Percentiles rank a stretch among this genome's conserved stretches.
phyloP scores from a whole-genome alignment of 2,888 invertebrate genomes.

The Eristalis arbustorum region DNA sequence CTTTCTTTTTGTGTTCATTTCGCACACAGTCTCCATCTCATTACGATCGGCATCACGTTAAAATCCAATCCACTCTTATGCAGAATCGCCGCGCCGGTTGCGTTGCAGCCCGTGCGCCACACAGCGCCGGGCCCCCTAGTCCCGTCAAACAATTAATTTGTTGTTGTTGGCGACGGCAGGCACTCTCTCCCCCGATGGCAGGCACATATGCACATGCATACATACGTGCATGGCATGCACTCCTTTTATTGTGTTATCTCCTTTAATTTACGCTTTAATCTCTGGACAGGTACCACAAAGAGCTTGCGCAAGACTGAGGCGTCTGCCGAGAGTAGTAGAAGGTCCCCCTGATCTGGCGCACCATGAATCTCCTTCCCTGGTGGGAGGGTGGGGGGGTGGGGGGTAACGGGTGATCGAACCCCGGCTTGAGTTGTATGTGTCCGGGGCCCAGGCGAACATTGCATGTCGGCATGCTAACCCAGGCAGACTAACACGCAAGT shows the following conservation, averaged over 20 bases:
- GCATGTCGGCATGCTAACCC: constrained; percentile 62
- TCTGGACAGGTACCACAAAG: constrained; percentile 58
- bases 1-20: constrained; percentile 12
- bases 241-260: constrained; percentile 65
- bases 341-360: no score
- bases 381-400: no score
- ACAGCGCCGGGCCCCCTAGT: not conserved
- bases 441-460: constrained; percentile 14
- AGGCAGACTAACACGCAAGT: constrained; percentile 50
- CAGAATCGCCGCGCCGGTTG: not conserved
- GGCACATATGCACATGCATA: not conserved
- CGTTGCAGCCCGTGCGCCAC: not conserved
- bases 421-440: constrained; percentile 24
- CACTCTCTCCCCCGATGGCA: not conserved
- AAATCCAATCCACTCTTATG: constrained; percentile 26
- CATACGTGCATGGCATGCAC: constrained; percentile 40
- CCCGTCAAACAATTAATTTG: constrained; percentile 11
- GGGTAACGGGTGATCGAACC: not conserved
- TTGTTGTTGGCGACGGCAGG: not conserved
- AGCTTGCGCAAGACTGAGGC: constrained; percentile 41
- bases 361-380: not conserved
- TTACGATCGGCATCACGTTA: constrained; percentile 42
- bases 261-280: constrained; percentile 67
- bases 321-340: constrained; percentile 16
- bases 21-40: constrained; percentile 34